A percentile compares a stretch with the other conserved stretches of the same genome.
Evolutionary conservation across 2,797 vertebrate genomes (phyloP).

Genomic region (Schizopygopsis pylzovi): DNA sequence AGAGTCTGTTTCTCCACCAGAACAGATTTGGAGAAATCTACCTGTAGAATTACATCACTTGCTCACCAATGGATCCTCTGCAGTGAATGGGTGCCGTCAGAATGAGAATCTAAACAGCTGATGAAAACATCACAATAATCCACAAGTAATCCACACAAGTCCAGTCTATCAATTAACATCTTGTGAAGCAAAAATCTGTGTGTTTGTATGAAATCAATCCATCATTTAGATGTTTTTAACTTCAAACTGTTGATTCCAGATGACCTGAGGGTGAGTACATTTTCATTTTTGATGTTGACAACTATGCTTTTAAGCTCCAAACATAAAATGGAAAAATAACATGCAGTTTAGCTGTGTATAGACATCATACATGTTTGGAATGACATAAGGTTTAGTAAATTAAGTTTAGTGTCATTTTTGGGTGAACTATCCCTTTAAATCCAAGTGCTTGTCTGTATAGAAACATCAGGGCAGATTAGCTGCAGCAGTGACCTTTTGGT

Average conservation of each 20-base stretch:
- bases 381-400: background rate
- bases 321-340: background rate
- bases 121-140: background rate
- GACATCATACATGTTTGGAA: background rate
- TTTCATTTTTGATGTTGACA: background rate
- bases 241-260: background rate
- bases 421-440: constrained; percentile 22
- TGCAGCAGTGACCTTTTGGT: constrained; percentile 58
- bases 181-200: background rate
- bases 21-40: too few species aligned
- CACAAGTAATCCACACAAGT: background rate
- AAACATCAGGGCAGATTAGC: constrained; percentile 43
- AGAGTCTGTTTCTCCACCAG: too few species aligned
- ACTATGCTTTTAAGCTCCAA: background rate
- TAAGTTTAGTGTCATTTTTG: background rate
- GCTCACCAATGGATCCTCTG: too few species aligned
- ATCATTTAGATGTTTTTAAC: background rate
- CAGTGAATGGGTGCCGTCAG: too few species aligned
- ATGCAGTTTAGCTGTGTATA: background rate
- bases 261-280: background rate
- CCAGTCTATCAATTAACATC: background rate
- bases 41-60: too few species aligned
- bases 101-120: background rate
- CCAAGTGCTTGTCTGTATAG: constrained; percentile 14
- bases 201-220: background rate